These are phyloP conservation scores for Andricus curvator DNA, from an alignment of 2,888 invertebrate genomes.

Conservation along the genomic window DNA sequence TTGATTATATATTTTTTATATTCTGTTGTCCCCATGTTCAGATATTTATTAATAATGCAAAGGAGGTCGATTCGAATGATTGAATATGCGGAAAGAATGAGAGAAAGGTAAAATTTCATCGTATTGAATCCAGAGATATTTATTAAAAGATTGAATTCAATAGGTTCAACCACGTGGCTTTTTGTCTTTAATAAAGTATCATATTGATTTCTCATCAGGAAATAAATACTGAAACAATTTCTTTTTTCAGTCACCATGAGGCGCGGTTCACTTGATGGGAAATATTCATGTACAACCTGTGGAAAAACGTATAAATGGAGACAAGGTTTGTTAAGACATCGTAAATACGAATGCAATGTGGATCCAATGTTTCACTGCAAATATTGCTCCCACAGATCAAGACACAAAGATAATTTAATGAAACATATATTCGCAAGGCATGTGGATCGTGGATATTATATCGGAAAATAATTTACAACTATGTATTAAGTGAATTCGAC, in stretches of 20 bases:
- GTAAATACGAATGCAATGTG: slow-evolving; percentile 32
- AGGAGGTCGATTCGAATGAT: no score
- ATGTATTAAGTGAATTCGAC: background rate
- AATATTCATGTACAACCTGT: slow-evolving; percentile 19
- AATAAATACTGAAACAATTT: background rate
- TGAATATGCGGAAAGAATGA: no score
- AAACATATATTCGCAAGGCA: slow-evolving; percentile 30
- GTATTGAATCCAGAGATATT: background rate
- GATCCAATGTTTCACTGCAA: slow-evolving; percentile 21
- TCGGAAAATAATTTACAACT: background rate
- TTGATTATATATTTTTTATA: background rate
- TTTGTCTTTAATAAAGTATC: background rate
- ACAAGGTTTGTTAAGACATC: slow-evolving; percentile 34
- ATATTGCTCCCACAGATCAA: slow-evolving; percentile 11
- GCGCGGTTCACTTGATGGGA: background rate
- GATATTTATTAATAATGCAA: no score
- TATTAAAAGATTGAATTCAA: background rate
- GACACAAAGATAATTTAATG: slow-evolving; percentile 38
- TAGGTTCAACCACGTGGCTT: background rate
- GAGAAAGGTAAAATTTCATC: background rate
- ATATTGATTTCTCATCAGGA: background rate
- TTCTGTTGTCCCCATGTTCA: background rate
- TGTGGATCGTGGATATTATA: slow-evolving; percentile 8
- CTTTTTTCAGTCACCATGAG: slow-evolving; percentile 8
- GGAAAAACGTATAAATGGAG: slow-evolving; percentile 31